Conservation (phyloP, 2,113 vertebrate species). For the Urocynchramus pylzowi region DNA sequence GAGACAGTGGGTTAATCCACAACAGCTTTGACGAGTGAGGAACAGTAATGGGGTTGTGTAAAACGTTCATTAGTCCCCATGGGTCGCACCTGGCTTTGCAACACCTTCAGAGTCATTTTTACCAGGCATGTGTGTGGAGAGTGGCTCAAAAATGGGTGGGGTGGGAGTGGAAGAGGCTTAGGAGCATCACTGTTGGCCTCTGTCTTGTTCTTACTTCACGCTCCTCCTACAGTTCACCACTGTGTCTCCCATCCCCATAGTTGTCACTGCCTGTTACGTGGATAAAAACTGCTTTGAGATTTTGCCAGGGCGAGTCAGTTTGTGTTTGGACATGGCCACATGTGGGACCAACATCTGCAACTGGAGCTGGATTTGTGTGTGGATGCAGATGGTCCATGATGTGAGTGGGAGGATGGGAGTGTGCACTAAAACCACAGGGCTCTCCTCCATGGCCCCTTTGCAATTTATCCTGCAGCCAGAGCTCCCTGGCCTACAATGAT, state of each 20-base stretch:
- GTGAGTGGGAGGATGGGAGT: background rate
- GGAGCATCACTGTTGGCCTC: background rate
- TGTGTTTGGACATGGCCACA: background rate
- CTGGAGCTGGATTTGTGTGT: background rate
- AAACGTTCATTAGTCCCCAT: background rate
- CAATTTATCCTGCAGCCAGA: background rate
- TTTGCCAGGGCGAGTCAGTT: background rate
- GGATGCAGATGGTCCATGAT: background rate
- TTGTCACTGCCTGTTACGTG: background rate
- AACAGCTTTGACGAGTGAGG: background rate
- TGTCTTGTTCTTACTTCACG: background rate
- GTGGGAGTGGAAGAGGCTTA: background rate
- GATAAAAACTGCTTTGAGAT: background rate
- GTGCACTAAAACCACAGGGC: background rate
- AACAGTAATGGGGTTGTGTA: background rate
- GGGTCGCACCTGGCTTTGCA: background rate
- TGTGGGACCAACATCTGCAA: background rate
- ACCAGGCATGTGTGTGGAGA: rapidly evolving
- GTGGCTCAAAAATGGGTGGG: background rate
- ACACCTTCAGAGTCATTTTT: background rate
- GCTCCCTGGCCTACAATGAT: background rate
- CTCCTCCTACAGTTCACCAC: background rate
- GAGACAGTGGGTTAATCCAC: background rate
- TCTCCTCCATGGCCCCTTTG: background rate
- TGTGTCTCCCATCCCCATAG: background rate